Evolutionary conservation across 2,888 invertebrate genomes (phyloP).

Genomic region (Holacanthella duospinosa): DNA sequence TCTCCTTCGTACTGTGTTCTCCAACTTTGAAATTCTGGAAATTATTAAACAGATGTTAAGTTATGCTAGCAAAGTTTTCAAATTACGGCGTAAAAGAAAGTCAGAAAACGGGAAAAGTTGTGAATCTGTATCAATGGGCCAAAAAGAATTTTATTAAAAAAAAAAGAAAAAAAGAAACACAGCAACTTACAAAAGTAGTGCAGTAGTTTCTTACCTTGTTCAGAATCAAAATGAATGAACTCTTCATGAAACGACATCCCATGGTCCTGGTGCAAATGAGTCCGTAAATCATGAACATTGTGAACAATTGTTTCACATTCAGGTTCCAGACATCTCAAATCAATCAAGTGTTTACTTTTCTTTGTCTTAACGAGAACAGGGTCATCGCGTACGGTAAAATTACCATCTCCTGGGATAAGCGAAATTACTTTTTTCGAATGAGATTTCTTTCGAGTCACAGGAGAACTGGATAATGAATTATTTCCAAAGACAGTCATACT

Average conservation of each 20-base stretch:
- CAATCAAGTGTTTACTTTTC: conserved; percentile 9
- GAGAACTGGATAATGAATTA: background rate
- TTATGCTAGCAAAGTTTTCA: background rate
- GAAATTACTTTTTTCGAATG: background rate
- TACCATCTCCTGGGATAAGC: no score
- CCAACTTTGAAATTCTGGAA: conserved; percentile 32
- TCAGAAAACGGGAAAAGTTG: background rate
- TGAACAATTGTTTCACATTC: conserved; percentile 20
- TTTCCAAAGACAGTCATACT: no score
- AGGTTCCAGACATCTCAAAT: conserved; percentile 30
- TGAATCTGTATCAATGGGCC: conserved; percentile 6
- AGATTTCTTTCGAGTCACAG: background rate
- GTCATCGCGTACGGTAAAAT: background rate
- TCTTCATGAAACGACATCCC: conserved; percentile 27
- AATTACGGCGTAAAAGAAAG: no score
- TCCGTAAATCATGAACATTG: conserved; percentile 30
- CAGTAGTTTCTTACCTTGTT: conserved; percentile 23
- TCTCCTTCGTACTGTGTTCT: conserved; percentile 31
- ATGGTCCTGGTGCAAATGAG: conserved; percentile 24
- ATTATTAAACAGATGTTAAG: no score
- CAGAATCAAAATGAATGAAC: conserved; percentile 15
- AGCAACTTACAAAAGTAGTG: no score
- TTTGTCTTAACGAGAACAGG: background rate
- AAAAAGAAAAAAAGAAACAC: background rate
- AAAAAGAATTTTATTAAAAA: no score